A percentile compares a stretch with the other conserved stretches of the same genome.
Evolutionary conservation across 2,797 vertebrate species (phyloP).

Genomic region (Morelia viridis): DNA sequence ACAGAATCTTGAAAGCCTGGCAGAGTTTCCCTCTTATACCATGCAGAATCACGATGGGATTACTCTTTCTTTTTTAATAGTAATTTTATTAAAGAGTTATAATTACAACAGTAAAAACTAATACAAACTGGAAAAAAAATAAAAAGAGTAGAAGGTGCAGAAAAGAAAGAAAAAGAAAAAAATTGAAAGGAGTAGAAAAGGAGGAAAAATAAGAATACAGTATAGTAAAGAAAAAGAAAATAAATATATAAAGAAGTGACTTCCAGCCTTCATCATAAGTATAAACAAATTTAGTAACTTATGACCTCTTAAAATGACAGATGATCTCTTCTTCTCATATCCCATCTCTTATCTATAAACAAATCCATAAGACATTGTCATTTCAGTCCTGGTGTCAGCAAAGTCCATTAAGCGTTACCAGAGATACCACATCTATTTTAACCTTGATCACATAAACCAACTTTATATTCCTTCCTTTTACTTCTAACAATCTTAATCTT

Average conservation of each 20-base stretch:
- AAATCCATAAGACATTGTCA: background rate
- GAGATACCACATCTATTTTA: background rate
- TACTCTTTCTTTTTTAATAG: too few relatives aligned
- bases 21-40: too few relatives aligned
- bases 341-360: background rate
- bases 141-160: too few relatives aligned
- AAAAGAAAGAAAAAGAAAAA: too few relatives aligned
- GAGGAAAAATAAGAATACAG: too few relatives aligned
- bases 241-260: background rate
- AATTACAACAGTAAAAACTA: too few relatives aligned
- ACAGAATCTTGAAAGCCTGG: too few relatives aligned
- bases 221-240: too few relatives aligned
- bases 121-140: too few relatives aligned
- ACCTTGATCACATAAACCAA: background rate
- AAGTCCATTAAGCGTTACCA: background rate
- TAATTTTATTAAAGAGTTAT: too few relatives aligned
- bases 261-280: background rate
- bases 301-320: background rate
- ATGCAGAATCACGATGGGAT: too few relatives aligned
- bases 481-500: background rate
- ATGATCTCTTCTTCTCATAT: background rate
- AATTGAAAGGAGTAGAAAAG: too few relatives aligned
- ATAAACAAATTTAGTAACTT: background rate
- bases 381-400: background rate
- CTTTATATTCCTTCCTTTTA: background rate